Evolutionary conservation across 1,140 invertebrate genomes (phyloP).

Genomic region (Trissolcus basalis): DNA sequence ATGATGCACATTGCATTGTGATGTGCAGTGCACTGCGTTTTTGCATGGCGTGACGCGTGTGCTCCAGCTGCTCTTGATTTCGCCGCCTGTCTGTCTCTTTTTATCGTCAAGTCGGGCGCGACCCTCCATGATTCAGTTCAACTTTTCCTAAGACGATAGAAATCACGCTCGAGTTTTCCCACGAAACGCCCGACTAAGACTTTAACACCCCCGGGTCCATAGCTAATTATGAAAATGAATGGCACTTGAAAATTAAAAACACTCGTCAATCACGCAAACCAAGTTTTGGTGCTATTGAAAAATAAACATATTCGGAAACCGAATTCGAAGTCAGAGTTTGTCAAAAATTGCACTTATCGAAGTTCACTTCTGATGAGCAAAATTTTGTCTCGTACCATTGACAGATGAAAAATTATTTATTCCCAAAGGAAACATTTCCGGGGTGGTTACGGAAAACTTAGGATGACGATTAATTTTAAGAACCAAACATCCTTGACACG

Average conservation of each 20-base stretch:
- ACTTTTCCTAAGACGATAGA: constrained; percentile 38
- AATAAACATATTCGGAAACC: too few relatives aligned
- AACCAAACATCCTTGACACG: not conserved
- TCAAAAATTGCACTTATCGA: too few relatives aligned
- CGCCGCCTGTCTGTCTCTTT: constrained; percentile 24
- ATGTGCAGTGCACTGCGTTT: constrained; percentile 29
- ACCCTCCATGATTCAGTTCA: constrained; percentile 16
- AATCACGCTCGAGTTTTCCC: constrained; percentile 16
- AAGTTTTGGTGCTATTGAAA: too few relatives aligned
- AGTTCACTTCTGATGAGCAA: too few relatives aligned
- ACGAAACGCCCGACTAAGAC: not conserved
- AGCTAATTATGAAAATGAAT: constrained; percentile 3
- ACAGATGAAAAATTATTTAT: too few relatives aligned
- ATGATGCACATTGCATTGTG: constrained; percentile 38
- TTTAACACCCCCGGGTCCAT: not conserved
- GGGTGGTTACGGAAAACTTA: not conserved
- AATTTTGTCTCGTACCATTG: too few relatives aligned
- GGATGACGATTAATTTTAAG: not conserved
- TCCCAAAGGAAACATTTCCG: too few relatives aligned
- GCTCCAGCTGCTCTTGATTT: constrained; percentile 42
- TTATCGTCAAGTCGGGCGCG: constrained; percentile 32
- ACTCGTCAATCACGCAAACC: not conserved
- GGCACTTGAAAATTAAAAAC: not conserved
- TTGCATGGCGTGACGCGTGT: constrained; percentile 41
- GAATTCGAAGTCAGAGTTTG: too few relatives aligned